Base-by-base conservation (phyloP, 2,113 vertebrate genomes). In the Aegotheles bennettii region DNA sequence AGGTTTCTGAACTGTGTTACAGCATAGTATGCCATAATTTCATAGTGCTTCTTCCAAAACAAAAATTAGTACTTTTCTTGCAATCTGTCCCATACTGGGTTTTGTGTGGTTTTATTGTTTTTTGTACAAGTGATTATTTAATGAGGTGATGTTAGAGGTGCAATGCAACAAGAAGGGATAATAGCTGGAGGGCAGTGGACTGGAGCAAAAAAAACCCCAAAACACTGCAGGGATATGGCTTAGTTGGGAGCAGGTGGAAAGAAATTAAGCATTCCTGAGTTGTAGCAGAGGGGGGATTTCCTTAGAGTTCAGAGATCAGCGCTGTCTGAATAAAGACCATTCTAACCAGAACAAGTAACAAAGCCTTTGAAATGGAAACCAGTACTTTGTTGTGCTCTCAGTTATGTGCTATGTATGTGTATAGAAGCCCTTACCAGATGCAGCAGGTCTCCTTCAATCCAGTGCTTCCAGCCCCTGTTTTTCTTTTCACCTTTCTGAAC, bases 401-500 rank as follows among this genome's bases (percentile, higher is more conserved):
- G 42, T 40, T 61, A 13, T 13, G 40, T 59, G 48, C 19, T 38
- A 4, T 16, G 51, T 26, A 5, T 54, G 25, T 84, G 64, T 35
- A 63, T 6, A 65, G 56, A 25, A 19, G 70, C 64, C 84, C 98
- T 98, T 98, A 99, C 99, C 98, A 99, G 88, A 86, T 99, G 96
- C 38, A 99, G 97, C 83, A 98, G 68, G 89, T 99, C 99, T 76
- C 98, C 99, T 89, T 99, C 99, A 14, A 99, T 98, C 99, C 99
- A 99, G 1, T 99, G 99, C 87, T 90, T 99, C 99, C 99, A 99
- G 85, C 99, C 99, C 1, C 99, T 98, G 70, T 99, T 99, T 20
- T 98, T 97, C 94, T 99, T 99, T 86, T 99, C 99, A 3, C 99
- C 99, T 61, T 99, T 99, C 97, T 99, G 99, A 53, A 99, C 98